Percentiles rank a stretch among this genome's conserved stretches.
Conservation (phyloP, 2,888 invertebrate genomes). For the Drosophila greeni region DNA sequence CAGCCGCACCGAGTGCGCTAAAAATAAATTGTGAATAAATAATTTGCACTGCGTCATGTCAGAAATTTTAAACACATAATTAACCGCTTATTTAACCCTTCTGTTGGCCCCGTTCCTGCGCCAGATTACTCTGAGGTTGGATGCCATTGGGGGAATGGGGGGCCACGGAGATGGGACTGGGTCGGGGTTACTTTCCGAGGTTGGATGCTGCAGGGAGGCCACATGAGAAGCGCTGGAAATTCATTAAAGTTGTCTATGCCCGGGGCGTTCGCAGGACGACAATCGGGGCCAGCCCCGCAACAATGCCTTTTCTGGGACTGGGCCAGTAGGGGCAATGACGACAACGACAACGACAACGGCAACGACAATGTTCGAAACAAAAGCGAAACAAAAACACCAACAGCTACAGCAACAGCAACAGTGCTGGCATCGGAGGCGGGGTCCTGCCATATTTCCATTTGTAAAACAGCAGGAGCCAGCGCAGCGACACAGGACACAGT, state of each 20-base stretch:
- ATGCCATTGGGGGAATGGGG: slow-evolving; percentile 9
- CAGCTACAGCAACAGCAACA: slow-evolving; percentile 54
- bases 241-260: slow-evolving; percentile 73
- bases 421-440: slow-evolving; percentile 10
- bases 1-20: slow-evolving; percentile 45
- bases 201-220: slow-evolving; percentile 23
- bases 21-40: slow-evolving; percentile 72
- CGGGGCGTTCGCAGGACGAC: slow-evolving; percentile 70
- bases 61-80: slow-evolving; percentile 75
- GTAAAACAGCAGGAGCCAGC: slow-evolving; percentile 48
- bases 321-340: slow-evolving; percentile 63
- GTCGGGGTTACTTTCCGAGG: slow-evolving; percentile 6
- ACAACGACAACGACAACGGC: slow-evolving; percentile 55
- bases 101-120: slow-evolving; percentile 48
- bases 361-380: slow-evolving; percentile 60
- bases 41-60: slow-evolving; percentile 71
- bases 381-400: slow-evolving; percentile 59
- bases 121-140: slow-evolving; percentile 58
- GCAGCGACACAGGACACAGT: slow-evolving; percentile 38
- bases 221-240: slow-evolving; percentile 56
- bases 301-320: slow-evolving; percentile 54
- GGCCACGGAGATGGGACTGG: background rate
- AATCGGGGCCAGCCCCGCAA: slow-evolving; percentile 69
- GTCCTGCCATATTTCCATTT: slow-evolving; percentile 45
- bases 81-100: slow-evolving; percentile 75